phyloP scores from a whole-genome alignment of 2,797 vertebrate genomes.

The Fratercula arctica region DNA sequence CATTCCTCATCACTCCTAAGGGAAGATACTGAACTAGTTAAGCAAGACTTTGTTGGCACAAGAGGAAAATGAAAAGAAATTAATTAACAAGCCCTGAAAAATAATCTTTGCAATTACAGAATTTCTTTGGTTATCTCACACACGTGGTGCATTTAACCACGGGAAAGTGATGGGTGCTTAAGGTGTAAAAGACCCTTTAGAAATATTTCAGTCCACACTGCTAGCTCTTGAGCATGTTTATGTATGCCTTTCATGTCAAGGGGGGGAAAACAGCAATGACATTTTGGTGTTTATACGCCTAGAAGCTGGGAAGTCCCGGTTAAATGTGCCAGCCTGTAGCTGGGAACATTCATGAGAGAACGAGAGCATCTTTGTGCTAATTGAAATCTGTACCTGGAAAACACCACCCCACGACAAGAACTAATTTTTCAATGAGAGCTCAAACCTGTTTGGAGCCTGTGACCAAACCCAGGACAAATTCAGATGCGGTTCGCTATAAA shows the following conservation, averaged over 20 bases:
- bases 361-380: background rate
- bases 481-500: background rate
- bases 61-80: constrained; percentile 17
- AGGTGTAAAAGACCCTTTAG: constrained; percentile 31
- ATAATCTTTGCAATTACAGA: background rate
- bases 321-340: background rate
- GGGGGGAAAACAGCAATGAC: constrained; percentile 50
- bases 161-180: constrained; percentile 2
- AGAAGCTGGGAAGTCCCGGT: constrained; percentile 14
- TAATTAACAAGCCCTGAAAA: constrained; percentile 3
- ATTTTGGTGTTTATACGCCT: constrained; percentile 46
- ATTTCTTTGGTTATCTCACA: constrained; percentile 21
- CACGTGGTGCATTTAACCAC: constrained; percentile 21
- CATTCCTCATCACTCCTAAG: background rate
- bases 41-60: background rate
- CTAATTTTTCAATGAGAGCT: background rate
- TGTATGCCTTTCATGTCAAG: constrained; percentile 43
- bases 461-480: background rate
- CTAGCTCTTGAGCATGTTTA: constrained; percentile 29
- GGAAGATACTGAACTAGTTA: background rate
- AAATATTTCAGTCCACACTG: constrained; percentile 47
- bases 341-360: background rate
- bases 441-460: background rate
- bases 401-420: background rate
- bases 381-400: constrained; percentile 46